A percentile compares a stretch with the other conserved stretches of the same genome.
These are phyloP conservation scores for Halictus quadricinctus DNA, from an alignment of 2,888 invertebrate species.

Conservation along the genomic window DNA sequence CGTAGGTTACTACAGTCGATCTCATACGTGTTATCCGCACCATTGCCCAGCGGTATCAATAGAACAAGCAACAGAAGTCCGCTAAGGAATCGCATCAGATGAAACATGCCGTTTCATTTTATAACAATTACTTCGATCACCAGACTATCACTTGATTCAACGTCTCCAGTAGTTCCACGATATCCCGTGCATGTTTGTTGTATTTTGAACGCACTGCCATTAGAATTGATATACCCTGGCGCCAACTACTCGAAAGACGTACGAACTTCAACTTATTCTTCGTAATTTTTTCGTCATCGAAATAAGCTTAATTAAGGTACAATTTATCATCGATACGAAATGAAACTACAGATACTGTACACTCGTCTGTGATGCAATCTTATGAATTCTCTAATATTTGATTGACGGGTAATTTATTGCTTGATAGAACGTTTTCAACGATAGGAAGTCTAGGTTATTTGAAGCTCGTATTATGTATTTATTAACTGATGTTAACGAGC, in stretches of 20 bases:
- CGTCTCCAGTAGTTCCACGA: slow-evolving; percentile 28
- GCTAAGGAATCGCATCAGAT: slow-evolving; percentile 63
- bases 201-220: slow-evolving; percentile 57
- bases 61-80: slow-evolving; percentile 65
- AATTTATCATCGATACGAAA: too few species aligned
- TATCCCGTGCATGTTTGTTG: slow-evolving; percentile 53
- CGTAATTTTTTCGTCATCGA: neutral
- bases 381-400: neutral
- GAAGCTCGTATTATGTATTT: neutral
- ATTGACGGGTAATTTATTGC: neutral
- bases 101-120: slow-evolving; percentile 71
- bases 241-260: slow-evolving; percentile 35
- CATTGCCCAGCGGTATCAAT: slow-evolving; percentile 67
- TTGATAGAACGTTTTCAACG: neutral
- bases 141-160: slow-evolving; percentile 48
- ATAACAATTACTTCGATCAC: slow-evolving; percentile 48
- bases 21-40: slow-evolving; percentile 72
- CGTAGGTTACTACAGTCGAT: slow-evolving; percentile 89
- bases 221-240: slow-evolving; percentile 24
- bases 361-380: neutral
- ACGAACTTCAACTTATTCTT: slow-evolving; percentile 30
- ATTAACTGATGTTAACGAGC: neutral
- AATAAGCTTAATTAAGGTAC: neutral
- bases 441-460: neutral
- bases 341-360: neutral